Conservation (phyloP, 53 echinoderm and acorn worm species). For the Patiria pectinifera region DNA sequence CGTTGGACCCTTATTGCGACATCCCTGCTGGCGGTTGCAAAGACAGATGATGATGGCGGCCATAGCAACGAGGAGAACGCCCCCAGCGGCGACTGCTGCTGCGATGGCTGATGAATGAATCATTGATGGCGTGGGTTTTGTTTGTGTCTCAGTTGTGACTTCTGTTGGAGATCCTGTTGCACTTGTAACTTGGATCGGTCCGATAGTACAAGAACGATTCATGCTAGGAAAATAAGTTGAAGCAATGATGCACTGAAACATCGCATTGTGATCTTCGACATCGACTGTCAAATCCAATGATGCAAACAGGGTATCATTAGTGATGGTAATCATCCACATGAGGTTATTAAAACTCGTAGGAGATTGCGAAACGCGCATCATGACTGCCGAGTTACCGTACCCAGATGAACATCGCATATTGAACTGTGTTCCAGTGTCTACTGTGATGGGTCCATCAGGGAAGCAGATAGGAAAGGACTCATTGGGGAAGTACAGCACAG, state of each 20-base stretch:
- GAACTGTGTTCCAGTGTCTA: conserved; percentile 24
- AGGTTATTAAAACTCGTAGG: no score
- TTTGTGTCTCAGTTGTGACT: no score
- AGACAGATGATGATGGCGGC: neutral
- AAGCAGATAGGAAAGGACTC: conserved; percentile 26
- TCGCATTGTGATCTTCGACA: neutral
- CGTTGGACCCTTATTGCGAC: neutral
- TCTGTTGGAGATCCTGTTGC: no score
- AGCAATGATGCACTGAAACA: neutral
- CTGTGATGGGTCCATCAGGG: conserved; percentile 19
- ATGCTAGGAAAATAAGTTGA: no score
- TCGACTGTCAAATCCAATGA: conserved; percentile 17
- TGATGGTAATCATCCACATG: no score
- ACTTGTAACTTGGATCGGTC: no score
- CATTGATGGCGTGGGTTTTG: neutral
- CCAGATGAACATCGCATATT: conserved; percentile 23
- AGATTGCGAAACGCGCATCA: neutral
- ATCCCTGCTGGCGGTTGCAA: neutral
- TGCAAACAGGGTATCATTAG: neutral
- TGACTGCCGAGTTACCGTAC: neutral
- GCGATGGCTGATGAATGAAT: conserved; percentile 1
- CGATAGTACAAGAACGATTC: no score
- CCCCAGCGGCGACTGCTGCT: neutral
- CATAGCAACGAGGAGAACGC: neutral
- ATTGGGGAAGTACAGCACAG: conserved; percentile 5